These are phyloP conservation scores for Misgurnus anguillicaudatus DNA, from an alignment of 2,113 vertebrate genomes.

Conservation along the genomic window DNA sequence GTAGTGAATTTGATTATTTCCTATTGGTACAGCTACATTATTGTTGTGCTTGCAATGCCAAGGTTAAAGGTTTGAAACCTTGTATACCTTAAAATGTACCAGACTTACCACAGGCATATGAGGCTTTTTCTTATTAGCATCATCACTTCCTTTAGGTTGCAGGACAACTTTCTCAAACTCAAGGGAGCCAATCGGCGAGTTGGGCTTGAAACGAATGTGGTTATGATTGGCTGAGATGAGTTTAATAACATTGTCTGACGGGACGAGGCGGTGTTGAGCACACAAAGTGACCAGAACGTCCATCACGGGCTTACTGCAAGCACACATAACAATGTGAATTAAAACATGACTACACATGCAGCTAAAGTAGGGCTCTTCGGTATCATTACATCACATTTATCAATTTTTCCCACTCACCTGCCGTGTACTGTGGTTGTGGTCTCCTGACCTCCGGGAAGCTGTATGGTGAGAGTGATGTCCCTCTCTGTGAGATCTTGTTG, in stretches of 20 bases:
- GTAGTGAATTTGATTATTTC: too few relatives aligned
- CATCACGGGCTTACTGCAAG: slow-evolving; percentile 89
- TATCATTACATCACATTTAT: background rate
- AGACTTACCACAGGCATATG: slow-evolving; percentile 86
- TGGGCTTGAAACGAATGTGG: slow-evolving; percentile 87
- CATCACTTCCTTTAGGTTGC: slow-evolving; percentile 84
- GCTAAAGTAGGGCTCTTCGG: background rate
- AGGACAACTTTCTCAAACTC: slow-evolving; percentile 87
- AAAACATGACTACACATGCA: background rate
- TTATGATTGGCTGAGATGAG: slow-evolving; percentile 84
- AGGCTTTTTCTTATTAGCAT: slow-evolving; percentile 76
- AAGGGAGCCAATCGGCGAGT: slow-evolving; percentile 87
- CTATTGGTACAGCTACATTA: too few relatives aligned
- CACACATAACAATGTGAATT: slow-evolving; percentile 18
- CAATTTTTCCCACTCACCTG: slow-evolving; percentile 70
- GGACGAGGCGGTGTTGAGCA: slow-evolving; percentile 88
- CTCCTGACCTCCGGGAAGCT: slow-evolving; percentile 84
- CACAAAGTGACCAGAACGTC: slow-evolving; percentile 91
- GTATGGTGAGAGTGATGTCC: slow-evolving; percentile 81
- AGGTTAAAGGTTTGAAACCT: too few relatives aligned
- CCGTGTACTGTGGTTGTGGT: slow-evolving; percentile 81
- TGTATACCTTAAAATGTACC: background rate
- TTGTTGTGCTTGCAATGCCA: too few relatives aligned
- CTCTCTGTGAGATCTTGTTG: slow-evolving; percentile 76
- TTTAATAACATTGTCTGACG: slow-evolving; percentile 86